Base-by-base conservation (phyloP, 2,888 invertebrate genomes). In the Ichneumoninae sp. region DNA sequence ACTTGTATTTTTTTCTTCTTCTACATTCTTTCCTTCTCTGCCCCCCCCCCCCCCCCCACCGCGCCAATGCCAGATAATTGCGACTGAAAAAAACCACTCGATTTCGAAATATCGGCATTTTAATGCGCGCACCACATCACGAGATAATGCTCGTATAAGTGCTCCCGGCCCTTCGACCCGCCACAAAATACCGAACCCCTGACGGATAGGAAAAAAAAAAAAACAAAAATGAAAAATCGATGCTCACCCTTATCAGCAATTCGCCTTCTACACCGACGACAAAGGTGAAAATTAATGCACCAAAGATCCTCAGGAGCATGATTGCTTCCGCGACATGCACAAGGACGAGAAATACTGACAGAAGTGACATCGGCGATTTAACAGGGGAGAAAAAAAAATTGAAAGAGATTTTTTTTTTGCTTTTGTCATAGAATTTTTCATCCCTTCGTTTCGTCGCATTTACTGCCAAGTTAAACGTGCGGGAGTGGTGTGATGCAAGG, bases 81-180 rank as follows among this genome's bases (percentile, higher is more conserved):
- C 91, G 90, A 88, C 90, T 90, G 88, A 91, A 90, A 91, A 87
- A 86, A 90, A 89, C 89, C 88, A 87, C 90, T 89, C 88, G 91
- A 92, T 91, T 92, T 91, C 91, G 89, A 91, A 92, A 92, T 91
- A 91, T 91, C 89, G 90, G 90, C 86, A 89, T 90, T 89, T 90
- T 90, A 90, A 90, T 89, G 88, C 88, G 74, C 84, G 76, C 82
- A 82, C 73, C 77, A 78, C 81, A 86, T 74, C 70, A 47, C 63
- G 83, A 83, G 69, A 81, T 83, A 85, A 85, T 82, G 57, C 78
- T 68, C 80, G 44, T 26, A 65, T 16, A 47, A 74, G 26, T 50
- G 78, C 50, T 77, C 68, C 63, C 78, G 73, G 85, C 81, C 40
- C 68, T 82, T 74, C 52, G 54, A 52, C 65, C 33, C 36, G 52